phyloP scores from a whole-genome alignment of 2,797 vertebrate genomes.

The Oreonectes daqikongensis region DNA sequence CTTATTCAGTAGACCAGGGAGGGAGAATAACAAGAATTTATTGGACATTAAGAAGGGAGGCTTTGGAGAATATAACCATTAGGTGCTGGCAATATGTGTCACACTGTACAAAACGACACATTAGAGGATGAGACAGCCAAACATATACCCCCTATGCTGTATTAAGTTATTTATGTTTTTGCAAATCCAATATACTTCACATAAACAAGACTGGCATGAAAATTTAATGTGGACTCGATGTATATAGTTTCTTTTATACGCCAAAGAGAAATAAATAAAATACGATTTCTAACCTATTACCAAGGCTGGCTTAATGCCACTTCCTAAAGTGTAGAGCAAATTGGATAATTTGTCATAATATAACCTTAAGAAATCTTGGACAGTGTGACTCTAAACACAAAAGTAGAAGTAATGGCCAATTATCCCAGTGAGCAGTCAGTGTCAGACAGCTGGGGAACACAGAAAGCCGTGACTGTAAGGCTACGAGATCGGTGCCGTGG shows the following conservation, averaged over 20 bases:
- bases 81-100: constrained; percentile 47
- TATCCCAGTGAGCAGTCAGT: constrained; percentile 58
- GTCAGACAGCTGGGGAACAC: constrained; percentile 48
- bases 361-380: constrained; percentile 56
- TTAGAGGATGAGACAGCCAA: constrained; percentile 29
- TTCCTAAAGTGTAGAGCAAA: constrained; percentile 45
- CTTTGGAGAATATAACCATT: constrained; percentile 53
- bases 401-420: constrained; percentile 61
- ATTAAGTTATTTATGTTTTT: constrained; percentile 28
- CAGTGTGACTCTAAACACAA: constrained; percentile 52
- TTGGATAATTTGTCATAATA: constrained; percentile 61
- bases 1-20: constrained; percentile 40
- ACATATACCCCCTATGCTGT: constrained; percentile 24
- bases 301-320: constrained; percentile 36
- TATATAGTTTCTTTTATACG: constrained; percentile 1
- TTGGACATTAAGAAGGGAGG: constrained; percentile 50
- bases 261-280: constrained; percentile 22
- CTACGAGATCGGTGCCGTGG: constrained; percentile 1
- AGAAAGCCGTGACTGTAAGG: constrained; percentile 51
- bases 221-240: constrained; percentile 13
- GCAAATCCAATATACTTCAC: constrained; percentile 33
- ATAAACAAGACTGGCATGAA: constrained; percentile 9
- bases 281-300: constrained; percentile 37
- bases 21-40: constrained; percentile 58
- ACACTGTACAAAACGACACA: constrained; percentile 42